Evolutionary conservation across 2,888 invertebrate species (phyloP).

Genomic region (Heteromurus nitidus): DNA sequence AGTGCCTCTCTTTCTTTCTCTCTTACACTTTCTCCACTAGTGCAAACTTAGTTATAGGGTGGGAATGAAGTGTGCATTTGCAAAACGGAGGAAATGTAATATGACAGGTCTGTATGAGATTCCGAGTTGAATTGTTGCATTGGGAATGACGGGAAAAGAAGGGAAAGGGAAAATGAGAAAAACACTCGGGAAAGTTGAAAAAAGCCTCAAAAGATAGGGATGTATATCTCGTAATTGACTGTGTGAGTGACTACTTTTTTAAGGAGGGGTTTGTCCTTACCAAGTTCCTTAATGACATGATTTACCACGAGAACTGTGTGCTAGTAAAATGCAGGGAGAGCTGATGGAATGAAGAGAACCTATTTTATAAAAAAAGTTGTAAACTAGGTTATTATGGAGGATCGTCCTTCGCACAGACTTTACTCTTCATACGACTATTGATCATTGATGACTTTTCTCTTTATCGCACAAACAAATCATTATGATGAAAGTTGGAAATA

Average conservation of each 20-base stretch:
- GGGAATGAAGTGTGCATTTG: slow-evolving; percentile 7
- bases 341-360: no score
- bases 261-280: neutral
- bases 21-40: neutral
- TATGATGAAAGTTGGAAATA: no score
- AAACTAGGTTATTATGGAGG: no score
- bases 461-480: no score
- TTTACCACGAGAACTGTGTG: no score
- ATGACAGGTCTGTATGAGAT: no score
- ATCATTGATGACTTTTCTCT: no score
- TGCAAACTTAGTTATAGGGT: neutral
- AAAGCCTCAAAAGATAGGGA: neutral
- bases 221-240: slow-evolving; percentile 6
- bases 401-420: no score
- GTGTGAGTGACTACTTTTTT: slow-evolving; percentile 7
- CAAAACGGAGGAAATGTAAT: neutral
- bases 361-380: no score
- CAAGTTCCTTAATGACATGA: neutral
- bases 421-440: no score
- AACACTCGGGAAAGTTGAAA: neutral
- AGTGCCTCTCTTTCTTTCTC: no score
- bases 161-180: neutral
- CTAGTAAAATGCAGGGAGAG: no score
- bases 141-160: neutral
- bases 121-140: slow-evolving; percentile 1